Evolutionary conservation across 1,140 invertebrate species (phyloP).

Genomic region (Hylaeus anthracinus): DNA sequence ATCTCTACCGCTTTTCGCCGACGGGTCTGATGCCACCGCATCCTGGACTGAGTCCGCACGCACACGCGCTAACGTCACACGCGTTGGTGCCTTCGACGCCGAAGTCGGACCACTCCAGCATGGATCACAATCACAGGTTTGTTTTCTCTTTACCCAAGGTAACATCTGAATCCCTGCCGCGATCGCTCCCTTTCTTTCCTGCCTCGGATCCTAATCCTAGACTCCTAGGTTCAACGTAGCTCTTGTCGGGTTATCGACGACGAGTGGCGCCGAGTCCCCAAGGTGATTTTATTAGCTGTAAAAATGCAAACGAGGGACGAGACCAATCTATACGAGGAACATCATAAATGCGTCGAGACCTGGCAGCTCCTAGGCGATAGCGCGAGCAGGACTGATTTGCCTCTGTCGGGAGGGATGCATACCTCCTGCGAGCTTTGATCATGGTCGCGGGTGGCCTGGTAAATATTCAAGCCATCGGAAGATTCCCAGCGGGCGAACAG

Average conservation of each 20-base stretch:
- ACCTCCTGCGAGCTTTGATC: not conserved
- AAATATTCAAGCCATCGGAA: not conserved
- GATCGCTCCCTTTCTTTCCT: not conserved
- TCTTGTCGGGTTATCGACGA: not conserved
- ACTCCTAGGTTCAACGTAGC: too few species aligned
- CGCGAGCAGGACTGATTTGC: not conserved
- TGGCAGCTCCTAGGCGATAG: not conserved
- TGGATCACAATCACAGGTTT: slow-evolving; percentile 88
- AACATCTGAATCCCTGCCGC: not conserved
- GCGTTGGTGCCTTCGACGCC: slow-evolving; percentile 89
- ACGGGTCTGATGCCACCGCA: slow-evolving; percentile 88
- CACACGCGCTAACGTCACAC: slow-evolving; percentile 86
- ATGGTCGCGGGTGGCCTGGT: not conserved
- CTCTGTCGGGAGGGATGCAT: slow-evolving; percentile 1
- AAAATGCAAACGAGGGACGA: not conserved
- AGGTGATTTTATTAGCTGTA: not conserved
- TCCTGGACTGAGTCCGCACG: slow-evolving; percentile 85
- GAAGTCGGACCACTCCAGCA: slow-evolving; percentile 86
- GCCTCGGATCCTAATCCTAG: not conserved
- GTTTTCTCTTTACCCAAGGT: slow-evolving; percentile 32
- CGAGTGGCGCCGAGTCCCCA: too few species aligned
- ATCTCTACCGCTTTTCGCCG: slow-evolving; percentile 93
- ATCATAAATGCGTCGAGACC: not conserved
- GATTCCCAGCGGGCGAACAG: not conserved
- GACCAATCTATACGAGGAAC: too few species aligned